Evolutionary conservation across 1,140 invertebrate species (phyloP).

Genomic region (Macrobrachium rosenbergii): DNA sequence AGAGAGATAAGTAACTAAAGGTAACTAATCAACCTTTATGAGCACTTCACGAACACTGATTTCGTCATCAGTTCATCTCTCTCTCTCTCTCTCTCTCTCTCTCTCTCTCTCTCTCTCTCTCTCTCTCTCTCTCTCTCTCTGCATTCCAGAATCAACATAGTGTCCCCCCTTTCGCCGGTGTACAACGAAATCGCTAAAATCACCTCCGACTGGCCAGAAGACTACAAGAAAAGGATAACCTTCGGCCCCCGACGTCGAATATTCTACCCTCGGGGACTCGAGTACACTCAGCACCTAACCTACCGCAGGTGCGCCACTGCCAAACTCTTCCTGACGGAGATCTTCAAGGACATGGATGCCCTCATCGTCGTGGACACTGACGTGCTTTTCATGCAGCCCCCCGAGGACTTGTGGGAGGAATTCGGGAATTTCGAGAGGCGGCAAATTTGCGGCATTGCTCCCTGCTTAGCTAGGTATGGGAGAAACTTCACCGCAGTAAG

Average conservation of each 20-base stretch:
- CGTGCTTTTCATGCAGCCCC: constrained; percentile 5
- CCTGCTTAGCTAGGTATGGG: background rate
- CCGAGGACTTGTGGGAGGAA: background rate
- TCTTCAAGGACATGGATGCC: background rate
- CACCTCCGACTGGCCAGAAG: too few relatives aligned
- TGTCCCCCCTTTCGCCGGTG: too few relatives aligned
- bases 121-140: too few relatives aligned
- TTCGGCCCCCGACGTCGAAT: background rate
- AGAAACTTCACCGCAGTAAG: too few relatives aligned
- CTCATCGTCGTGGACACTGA: constrained; percentile 4
- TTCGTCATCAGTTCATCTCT: too few relatives aligned
- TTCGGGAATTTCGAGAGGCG: background rate
- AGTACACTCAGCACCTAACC: background rate
- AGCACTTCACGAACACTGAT: too few relatives aligned
- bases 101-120: too few relatives aligned
- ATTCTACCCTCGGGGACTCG: background rate
- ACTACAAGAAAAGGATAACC: background rate
- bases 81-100: too few relatives aligned
- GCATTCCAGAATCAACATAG: too few relatives aligned
- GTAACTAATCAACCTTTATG: too few relatives aligned
- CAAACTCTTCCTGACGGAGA: background rate
- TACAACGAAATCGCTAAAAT: too few relatives aligned
- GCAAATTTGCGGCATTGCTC: background rate
- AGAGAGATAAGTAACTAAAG: too few relatives aligned
- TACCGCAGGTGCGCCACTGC: background rate